Conservation (phyloP, 1,140 invertebrate genomes). For the Drosophila ohnishii region DNA sequence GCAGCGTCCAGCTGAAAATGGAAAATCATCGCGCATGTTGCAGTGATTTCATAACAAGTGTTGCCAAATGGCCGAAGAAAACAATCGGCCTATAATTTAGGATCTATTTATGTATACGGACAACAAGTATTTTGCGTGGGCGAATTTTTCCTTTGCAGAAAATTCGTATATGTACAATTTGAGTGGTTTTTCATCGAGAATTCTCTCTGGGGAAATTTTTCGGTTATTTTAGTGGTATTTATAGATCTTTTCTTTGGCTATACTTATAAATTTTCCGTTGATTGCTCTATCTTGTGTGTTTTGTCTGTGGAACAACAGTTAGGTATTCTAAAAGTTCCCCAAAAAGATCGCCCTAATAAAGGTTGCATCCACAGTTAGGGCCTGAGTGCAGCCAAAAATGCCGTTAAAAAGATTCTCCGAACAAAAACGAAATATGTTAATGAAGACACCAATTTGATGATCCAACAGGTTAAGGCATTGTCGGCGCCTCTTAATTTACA, state of each 20-base stretch:
- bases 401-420: conserved; percentile 50
- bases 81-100: conserved; percentile 40
- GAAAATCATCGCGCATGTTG: conserved; percentile 52
- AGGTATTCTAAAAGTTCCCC: conserved; percentile 23
- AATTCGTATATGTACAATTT: conserved; percentile 36
- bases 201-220: conserved; percentile 24
- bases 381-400: conserved; percentile 20
- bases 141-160: conserved; percentile 63
- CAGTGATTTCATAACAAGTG: conserved; percentile 72
- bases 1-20: conserved; percentile 49
- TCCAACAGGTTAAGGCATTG: conserved; percentile 29
- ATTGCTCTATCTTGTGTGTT: not conserved
- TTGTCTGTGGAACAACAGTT: conserved; percentile 15
- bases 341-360: not conserved
- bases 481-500: conserved; percentile 33
- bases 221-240: conserved; percentile 25
- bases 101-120: conserved; percentile 48
- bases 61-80: conserved; percentile 63
- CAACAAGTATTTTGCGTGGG: conserved; percentile 55
- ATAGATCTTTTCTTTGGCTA: conserved; percentile 21
- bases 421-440: conserved; percentile 36
- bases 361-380: conserved; percentile 38
- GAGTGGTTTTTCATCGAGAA: conserved; percentile 51
- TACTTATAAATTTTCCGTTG: conserved; percentile 46
- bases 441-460: conserved; percentile 42